Conservation (phyloP, 2,797 vertebrate genomes). For the Manis javanica region DNA sequence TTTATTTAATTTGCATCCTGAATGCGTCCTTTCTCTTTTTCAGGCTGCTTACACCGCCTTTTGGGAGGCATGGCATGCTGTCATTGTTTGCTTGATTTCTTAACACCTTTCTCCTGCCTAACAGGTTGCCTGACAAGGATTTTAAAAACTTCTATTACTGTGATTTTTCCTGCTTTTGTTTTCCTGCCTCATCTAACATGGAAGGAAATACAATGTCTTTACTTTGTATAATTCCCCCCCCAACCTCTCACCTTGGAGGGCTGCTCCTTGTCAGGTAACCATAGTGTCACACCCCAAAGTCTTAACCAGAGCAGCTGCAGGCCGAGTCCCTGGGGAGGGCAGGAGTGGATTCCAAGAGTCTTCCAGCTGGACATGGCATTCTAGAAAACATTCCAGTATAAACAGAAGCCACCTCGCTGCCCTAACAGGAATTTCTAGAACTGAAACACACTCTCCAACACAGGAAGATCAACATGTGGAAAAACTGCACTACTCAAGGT, state of each 20-base stretch:
- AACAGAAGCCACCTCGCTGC: not conserved
- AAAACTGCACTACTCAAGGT: not conserved
- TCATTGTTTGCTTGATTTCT: constrained; percentile 46
- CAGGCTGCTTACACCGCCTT: not conserved
- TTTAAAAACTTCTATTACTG: not conserved
- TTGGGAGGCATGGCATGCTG: not conserved
- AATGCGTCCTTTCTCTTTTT: not conserved
- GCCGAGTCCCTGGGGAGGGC: not conserved
- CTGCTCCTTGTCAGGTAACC: not conserved
- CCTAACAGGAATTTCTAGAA: not conserved
- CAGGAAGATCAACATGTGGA: accelerated
- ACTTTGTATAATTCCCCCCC: not conserved
- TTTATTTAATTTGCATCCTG: not conserved
- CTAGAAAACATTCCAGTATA: not conserved
- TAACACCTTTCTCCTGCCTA: constrained; percentile 30
- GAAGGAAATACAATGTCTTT: not conserved
- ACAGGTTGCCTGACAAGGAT: constrained; percentile 40
- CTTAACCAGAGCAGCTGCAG: not conserved
- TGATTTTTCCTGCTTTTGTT: not conserved
- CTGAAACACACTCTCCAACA: not conserved
- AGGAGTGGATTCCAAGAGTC: not conserved
- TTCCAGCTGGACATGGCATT: accelerated
- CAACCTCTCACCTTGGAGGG: not conserved
- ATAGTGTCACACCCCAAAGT: not conserved
- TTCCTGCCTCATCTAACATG: not conserved